Percentiles rank a stretch among this genome's conserved stretches.
phyloP scores from a whole-genome alignment of 2,888 invertebrate genomes.

The Apamea epomidion region DNA sequence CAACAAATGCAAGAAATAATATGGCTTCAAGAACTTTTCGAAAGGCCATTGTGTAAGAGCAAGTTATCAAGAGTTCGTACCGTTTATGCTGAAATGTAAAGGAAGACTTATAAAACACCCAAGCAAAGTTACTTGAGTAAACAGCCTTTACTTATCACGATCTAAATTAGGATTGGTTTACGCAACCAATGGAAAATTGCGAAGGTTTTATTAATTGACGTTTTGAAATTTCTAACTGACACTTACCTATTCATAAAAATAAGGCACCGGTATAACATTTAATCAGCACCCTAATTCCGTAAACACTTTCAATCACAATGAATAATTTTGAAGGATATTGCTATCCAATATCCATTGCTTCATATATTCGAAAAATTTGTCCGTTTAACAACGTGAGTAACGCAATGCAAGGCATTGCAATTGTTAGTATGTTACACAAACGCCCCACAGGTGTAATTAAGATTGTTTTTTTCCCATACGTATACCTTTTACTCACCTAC shows the following conservation, averaged over 20 bases:
- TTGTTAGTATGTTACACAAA: no score
- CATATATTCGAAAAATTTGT: no score
- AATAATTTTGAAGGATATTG: no score
- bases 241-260: background rate
- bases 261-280: background rate
- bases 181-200: conserved; percentile 9
- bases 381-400: no score
- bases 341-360: no score
- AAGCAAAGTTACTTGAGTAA: background rate
- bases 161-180: conserved; percentile 1
- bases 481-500: background rate
- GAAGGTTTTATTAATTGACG: background rate
- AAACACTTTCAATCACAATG: no score
- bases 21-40: conserved; percentile 34
- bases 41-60: background rate
- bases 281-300: no score
- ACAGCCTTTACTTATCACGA: background rate
- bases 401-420: no score
- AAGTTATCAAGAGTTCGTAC: background rate
- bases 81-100: conserved; percentile 13
- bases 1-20: background rate
- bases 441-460: background rate
- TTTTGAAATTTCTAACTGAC: background rate
- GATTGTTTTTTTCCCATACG: conserved; percentile 5
- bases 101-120: conserved; percentile 10